phyloP scores from a whole-genome alignment of 2,888 invertebrate species.

The Andrena trimmerana region DNA sequence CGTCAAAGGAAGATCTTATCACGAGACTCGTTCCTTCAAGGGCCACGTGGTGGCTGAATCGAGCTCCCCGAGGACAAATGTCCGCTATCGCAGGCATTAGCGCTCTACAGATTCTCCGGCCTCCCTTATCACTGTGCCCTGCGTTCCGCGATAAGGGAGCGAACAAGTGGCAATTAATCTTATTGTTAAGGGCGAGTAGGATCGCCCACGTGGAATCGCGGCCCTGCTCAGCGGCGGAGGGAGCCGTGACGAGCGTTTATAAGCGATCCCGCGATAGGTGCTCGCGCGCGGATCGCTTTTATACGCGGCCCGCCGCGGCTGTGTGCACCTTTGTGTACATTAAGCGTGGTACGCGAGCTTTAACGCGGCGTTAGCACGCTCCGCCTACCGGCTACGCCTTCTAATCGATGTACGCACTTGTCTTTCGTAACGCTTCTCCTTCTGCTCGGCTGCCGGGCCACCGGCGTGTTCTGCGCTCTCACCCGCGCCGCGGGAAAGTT shows the following conservation, averaged over 20 bases:
- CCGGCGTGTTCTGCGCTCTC: not conserved
- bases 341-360: conserved; percentile 67
- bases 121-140: not conserved
- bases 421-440: conserved; percentile 63
- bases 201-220: not conserved
- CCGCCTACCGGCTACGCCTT: conserved; percentile 82
- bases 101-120: not conserved
- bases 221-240: not conserved
- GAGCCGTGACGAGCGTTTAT: conserved; percentile 39
- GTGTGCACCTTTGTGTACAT: conserved; percentile 54
- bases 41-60: not conserved
- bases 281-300: conserved; percentile 31
- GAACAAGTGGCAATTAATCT: conserved; percentile 21
- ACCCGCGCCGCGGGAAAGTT: conserved; percentile 30
- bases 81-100: not conserved
- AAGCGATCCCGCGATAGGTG: conserved; percentile 66
- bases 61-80: conserved; percentile 26
- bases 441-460: conserved; percentile 14
- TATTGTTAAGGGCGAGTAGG: conserved; percentile 17
- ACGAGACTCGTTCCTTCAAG: not conserved
- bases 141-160: conserved; percentile 4
- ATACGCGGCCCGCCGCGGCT: conserved; percentile 32
- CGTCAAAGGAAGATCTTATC: not conserved
- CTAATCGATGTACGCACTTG: conserved; percentile 78
- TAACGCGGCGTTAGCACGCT: conserved; percentile 75